Percentiles rank a stretch among this genome's conserved stretches.
phyloP scores from a whole-genome alignment of 2,888 invertebrate species.

The Griposia aprilina region DNA sequence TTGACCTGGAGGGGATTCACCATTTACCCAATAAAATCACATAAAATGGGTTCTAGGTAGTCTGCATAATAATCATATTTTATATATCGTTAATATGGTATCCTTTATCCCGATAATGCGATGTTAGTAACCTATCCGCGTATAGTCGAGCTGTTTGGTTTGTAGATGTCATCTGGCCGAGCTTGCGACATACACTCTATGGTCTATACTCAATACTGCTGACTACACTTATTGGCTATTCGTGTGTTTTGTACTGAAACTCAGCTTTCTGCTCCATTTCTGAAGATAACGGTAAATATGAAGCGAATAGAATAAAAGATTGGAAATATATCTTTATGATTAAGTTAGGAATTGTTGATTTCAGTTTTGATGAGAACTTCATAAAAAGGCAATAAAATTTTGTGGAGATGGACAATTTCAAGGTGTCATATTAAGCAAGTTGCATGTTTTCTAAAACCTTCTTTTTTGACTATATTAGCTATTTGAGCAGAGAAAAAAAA shows the following conservation, averaged over 20 bases:
- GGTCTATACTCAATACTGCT: constrained; percentile 8
- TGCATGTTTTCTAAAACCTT: too few relatives aligned
- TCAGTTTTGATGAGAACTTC: neutral
- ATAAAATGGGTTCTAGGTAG: neutral
- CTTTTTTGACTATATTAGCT: neutral
- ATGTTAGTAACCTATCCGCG: constrained; percentile 31
- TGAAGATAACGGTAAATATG: constrained; percentile 4
- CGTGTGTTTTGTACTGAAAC: constrained; percentile 37
- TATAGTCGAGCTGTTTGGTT: constrained; percentile 45
- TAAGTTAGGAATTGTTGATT: neutral
- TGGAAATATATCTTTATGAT: neutral
- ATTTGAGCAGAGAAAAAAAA: neutral
- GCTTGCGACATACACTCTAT: constrained; percentile 25
- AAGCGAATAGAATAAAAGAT: constrained; percentile 19
- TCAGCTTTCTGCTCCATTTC: constrained; percentile 1
- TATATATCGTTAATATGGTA: neutral
- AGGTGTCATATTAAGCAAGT: neutral
- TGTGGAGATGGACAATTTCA: neutral
- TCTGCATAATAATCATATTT: neutral
- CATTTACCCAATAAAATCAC: neutral
- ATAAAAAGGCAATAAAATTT: neutral
- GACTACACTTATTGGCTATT: constrained; percentile 38
- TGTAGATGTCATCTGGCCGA: constrained; percentile 50
- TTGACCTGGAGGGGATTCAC: neutral
- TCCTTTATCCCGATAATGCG: neutral